phyloP scores from a whole-genome alignment of 2,113 vertebrate species.

The Alouatta palliata region DNA sequence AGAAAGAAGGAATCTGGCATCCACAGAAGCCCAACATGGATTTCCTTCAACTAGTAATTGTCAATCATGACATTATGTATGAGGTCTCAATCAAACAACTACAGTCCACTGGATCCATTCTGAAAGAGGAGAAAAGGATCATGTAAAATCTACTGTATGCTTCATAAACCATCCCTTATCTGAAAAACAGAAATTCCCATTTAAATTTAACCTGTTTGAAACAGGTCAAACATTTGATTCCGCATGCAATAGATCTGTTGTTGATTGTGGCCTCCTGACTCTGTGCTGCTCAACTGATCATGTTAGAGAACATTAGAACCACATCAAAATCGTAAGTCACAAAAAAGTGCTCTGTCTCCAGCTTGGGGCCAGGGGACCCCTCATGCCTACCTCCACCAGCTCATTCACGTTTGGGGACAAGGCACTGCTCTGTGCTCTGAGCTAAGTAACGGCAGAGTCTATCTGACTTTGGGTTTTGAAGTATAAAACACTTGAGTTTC shows the following conservation, averaged over 20 bases:
- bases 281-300: background rate
- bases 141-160: rapidly evolving
- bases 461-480: background rate
- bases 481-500: background rate
- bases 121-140: background rate
- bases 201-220: constrained; percentile 19
- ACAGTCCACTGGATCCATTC: background rate
- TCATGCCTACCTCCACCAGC: rapidly evolving
- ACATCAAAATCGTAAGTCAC: rapidly evolving
- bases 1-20: background rate
- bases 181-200: constrained; percentile 58
- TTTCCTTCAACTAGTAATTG: background rate
- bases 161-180: background rate
- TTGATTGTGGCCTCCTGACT: constrained; percentile 53
- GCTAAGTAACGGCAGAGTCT: background rate
- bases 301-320: rapidly evolving
- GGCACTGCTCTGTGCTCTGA: background rate
- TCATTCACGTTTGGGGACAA: background rate
- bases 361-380: background rate
- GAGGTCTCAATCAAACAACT: background rate
- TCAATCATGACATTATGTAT: background rate
- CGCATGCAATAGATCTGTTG: constrained; percentile 16
- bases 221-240: background rate
- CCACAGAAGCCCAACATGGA: background rate
- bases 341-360: background rate